These are phyloP conservation scores for Peromyscus maniculatus DNA, from an alignment of 2,113 vertebrate species.

Conservation along the genomic window DNA sequence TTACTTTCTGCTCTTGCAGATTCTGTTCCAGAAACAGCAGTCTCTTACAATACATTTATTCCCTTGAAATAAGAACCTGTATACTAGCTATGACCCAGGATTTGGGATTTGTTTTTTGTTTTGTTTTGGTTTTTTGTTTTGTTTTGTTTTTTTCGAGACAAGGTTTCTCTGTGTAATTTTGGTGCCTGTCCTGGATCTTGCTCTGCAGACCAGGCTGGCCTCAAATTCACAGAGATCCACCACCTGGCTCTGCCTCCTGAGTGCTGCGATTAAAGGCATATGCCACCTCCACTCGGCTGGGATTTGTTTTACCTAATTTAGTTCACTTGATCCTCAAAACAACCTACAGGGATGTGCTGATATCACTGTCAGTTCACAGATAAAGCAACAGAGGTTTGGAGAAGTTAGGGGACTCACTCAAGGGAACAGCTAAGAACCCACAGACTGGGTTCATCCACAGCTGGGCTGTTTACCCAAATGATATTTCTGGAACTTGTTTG, in stretches of 20 bases:
- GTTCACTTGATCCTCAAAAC: background rate
- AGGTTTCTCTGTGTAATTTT: too few species aligned
- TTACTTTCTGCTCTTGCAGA: background rate
- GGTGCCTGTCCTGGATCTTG: too few species aligned
- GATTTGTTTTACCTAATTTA: background rate
- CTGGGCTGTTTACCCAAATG: background rate
- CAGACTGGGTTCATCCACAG: background rate
- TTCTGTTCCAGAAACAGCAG: background rate
- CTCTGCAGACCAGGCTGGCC: too few species aligned
- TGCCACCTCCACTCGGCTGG: too few species aligned
- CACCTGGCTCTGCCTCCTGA: too few species aligned
- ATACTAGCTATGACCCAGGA: background rate
- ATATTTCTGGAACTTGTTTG: background rate
- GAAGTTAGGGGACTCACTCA: constrained; percentile 19
- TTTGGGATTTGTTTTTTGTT: too few species aligned
- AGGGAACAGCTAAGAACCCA: background rate
- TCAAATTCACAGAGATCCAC: too few species aligned
- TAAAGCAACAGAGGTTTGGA: constrained; percentile 3
- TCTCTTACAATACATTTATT: background rate
- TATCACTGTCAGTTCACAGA: background rate
- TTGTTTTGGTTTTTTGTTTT: too few species aligned
- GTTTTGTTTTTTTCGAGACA: too few species aligned
- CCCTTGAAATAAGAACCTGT: background rate
- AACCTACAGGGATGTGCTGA: background rate
- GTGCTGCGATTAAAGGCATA: too few species aligned